Conservation (phyloP, 2,797 vertebrate genomes). For the Tragopan temminckii region DNA sequence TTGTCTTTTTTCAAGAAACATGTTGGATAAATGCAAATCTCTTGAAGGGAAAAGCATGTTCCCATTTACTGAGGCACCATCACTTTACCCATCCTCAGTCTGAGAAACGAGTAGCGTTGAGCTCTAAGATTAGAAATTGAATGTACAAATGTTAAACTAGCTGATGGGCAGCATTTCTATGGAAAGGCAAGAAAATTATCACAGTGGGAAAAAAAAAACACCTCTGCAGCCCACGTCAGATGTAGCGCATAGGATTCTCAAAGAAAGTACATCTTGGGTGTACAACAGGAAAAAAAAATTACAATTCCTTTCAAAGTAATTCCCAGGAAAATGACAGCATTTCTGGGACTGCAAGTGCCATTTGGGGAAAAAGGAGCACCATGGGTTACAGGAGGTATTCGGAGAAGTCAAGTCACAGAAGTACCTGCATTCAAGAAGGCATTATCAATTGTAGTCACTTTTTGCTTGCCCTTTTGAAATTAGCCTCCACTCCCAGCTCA, state of each 20-base stretch:
- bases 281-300: not conserved
- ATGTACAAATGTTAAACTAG: not conserved
- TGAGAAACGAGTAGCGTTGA: not conserved
- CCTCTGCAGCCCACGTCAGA: not conserved
- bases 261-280: not conserved
- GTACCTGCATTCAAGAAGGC: not conserved
- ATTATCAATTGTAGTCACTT: not conserved
- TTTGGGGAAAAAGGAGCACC: not conserved
- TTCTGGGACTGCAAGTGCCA: not conserved
- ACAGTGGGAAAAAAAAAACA: not conserved
- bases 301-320: not conserved
- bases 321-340: not conserved
- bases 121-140: not conserved
- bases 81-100: not conserved
- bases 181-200: not conserved
- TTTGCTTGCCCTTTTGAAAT: not conserved
- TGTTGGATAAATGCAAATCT: conserved; percentile 35
- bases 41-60: conserved; percentile 30
- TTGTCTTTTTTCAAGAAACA: conserved; percentile 33
- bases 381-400: not conserved
- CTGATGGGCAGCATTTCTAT: not conserved
- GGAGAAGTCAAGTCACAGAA: not conserved
- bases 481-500: not conserved
- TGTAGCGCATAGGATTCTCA: not conserved
- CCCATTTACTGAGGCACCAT: conserved; percentile 16